phyloP scores from a whole-genome alignment of 2,113 vertebrate species.

The Rhegmatorhina hoffmannsi region DNA sequence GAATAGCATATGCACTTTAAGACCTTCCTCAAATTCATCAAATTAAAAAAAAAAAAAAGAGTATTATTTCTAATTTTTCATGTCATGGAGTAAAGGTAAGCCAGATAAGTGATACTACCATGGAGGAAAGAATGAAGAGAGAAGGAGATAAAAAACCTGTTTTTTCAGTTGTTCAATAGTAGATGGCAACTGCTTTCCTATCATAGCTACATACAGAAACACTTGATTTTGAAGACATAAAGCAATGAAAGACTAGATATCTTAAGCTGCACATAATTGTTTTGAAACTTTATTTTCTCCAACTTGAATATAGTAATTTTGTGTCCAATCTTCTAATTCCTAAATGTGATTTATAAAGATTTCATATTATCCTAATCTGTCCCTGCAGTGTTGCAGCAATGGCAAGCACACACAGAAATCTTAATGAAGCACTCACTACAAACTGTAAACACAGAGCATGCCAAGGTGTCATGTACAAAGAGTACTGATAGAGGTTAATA shows the following conservation, averaged over 20 bases:
- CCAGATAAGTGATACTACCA: background rate
- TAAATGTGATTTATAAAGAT: conserved; percentile 35
- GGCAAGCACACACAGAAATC: background rate
- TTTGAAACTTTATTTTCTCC: conserved; percentile 39
- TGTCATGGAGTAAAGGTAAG: background rate
- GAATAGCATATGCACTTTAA: background rate
- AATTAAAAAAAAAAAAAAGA: background rate
- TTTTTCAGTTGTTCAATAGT: background rate
- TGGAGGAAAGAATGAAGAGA: background rate
- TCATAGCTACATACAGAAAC: background rate
- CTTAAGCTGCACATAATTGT: background rate
- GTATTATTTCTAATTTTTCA: background rate
- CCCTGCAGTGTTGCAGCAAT: conserved; percentile 10
- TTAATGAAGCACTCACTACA: conserved; percentile 33
- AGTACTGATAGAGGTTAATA: conserved; percentile 13
- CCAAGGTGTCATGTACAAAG: background rate
- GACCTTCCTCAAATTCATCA: background rate
- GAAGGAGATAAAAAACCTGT: background rate
- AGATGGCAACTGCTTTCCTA: background rate
- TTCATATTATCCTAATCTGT: conserved; percentile 23
- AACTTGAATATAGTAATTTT: conserved; percentile 1
- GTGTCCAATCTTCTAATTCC: conserved; percentile 16
- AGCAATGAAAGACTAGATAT: background rate
- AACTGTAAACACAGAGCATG: conserved; percentile 25
- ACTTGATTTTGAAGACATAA: background rate